A percentile compares a stretch with the other conserved stretches of the same genome.
Evolutionary conservation across 30 jellyfish, hydroid and myxozoan genomes (phyloP).

Genomic region (Clytia hemisphaerica): DNA sequence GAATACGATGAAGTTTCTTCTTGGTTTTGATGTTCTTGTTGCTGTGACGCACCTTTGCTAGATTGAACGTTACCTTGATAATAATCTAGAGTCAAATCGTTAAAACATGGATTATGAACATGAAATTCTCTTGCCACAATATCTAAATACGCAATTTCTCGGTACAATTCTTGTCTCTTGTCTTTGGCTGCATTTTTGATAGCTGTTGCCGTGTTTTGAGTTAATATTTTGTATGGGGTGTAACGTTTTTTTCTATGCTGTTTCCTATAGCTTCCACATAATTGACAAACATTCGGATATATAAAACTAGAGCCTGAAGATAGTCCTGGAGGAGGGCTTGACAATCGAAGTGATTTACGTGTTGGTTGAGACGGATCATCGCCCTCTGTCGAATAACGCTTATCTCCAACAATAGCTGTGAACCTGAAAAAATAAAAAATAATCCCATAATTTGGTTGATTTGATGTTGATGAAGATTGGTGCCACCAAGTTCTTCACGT

Average conservation of each 20-base stretch:
- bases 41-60: no score
- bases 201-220: not conserved
- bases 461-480: no score
- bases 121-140: not conserved
- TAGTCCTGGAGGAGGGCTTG: constrained; percentile 4
- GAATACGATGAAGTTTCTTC: not conserved
- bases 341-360: constrained; percentile 1
- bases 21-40: not conserved
- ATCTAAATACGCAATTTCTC: not conserved
- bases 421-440: not conserved
- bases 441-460: no score
- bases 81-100: not conserved
- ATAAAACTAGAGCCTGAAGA: not conserved
- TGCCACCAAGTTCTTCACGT: no score
- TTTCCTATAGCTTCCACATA: not conserved
- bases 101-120: not conserved
- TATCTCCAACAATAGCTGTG: not conserved
- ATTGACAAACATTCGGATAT: constrained; percentile 1
- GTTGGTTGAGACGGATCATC: no score
- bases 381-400: not conserved
- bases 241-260: not conserved
- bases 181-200: not conserved
- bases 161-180: not conserved
- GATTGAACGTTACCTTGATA: not conserved
- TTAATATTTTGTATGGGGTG: not conserved